phyloP scores from a whole-genome alignment of 2,113 vertebrate species.

The Microtus ochrogaster region DNA sequence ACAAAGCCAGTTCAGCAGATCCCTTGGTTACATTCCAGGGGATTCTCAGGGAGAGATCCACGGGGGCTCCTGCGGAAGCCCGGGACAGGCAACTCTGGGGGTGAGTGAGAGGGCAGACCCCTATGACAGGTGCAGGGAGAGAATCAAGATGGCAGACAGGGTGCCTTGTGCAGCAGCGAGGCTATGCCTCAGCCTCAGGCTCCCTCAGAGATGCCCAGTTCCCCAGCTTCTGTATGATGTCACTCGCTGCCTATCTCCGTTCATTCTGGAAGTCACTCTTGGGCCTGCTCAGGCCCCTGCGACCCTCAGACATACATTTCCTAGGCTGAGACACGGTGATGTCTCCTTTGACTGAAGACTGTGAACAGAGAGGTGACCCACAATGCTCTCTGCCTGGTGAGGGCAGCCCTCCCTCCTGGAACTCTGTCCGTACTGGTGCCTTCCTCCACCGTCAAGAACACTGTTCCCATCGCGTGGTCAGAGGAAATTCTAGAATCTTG shows the following conservation, averaged over 20 bases:
- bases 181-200: background rate
- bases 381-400: background rate
- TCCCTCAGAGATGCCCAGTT: background rate
- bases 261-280: background rate
- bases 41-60: background rate
- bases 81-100: no score
- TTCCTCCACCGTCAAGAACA: accelerated
- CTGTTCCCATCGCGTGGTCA: background rate
- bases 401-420: background rate
- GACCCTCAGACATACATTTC: background rate
- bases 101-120: background rate
- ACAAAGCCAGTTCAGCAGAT: background rate
- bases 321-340: background rate
- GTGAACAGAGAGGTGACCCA: background rate
- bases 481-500: constrained; percentile 42
- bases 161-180: background rate
- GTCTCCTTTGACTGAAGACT: background rate
- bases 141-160: background rate
- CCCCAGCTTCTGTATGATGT: no score
- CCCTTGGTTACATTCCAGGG: background rate
- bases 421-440: accelerated
- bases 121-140: background rate
- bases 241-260: background rate
- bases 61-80: background rate
- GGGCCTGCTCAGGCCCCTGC: no score